Conservation (phyloP, 2,113 vertebrate species). For the Xerus inauris region DNA sequence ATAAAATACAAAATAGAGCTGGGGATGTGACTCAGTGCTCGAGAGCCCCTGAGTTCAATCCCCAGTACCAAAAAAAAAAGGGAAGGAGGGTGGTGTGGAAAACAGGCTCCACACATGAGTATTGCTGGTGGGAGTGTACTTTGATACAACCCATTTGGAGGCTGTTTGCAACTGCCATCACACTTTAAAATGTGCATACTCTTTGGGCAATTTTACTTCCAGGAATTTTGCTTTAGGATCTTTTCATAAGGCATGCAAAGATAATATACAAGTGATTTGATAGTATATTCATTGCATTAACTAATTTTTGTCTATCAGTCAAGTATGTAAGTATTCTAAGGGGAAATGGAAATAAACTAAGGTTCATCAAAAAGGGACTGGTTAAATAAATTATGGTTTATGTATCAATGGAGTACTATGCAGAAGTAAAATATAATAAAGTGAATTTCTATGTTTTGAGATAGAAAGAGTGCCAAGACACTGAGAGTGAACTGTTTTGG, state of each 20-base stretch:
- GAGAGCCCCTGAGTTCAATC: too few species aligned
- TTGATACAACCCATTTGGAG: background rate
- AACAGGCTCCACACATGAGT: background rate
- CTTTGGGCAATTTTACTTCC: background rate
- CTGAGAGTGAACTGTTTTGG: background rate
- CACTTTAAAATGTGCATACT: background rate
- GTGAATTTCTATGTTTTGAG: background rate
- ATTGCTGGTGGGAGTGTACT: too few species aligned
- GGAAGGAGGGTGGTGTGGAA: too few species aligned
- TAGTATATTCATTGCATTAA: background rate
- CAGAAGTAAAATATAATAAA: background rate
- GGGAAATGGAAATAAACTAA: background rate
- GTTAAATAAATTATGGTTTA: background rate
- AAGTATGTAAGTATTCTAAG: background rate
- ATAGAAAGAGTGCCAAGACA: background rate
- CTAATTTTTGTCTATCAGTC: too few species aligned
- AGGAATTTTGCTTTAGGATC: background rate
- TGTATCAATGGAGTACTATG: background rate
- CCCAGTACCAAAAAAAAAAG: too few species aligned
- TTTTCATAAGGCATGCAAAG: background rate
- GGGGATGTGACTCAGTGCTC: too few species aligned
- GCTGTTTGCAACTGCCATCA: background rate
- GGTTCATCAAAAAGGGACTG: background rate
- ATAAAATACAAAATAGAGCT: too few species aligned
- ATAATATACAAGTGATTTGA: background rate